A percentile compares a stretch with the other conserved stretches of the same genome.
Conservation (phyloP, 2,113 vertebrate species). For the Eolophus roseicapilla region DNA sequence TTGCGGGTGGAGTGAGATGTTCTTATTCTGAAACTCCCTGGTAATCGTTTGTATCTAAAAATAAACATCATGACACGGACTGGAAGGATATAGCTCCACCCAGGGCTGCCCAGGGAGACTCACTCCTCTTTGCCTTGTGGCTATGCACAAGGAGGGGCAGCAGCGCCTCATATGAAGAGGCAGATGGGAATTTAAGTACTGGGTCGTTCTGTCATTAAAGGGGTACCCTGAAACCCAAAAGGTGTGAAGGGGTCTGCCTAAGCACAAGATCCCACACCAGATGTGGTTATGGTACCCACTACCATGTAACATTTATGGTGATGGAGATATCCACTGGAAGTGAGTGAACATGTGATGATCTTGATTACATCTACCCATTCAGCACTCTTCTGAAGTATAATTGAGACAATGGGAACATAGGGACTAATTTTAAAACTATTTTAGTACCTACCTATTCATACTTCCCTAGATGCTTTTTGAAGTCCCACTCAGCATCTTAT, state of each 20-base stretch:
- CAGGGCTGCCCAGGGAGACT: neutral
- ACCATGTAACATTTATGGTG: neutral
- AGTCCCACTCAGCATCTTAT: neutral
- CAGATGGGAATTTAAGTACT: neutral
- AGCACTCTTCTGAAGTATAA: neutral
- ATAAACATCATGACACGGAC: neutral
- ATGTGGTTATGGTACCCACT: neutral
- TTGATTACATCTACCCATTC: neutral
- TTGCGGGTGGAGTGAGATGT: rapidly evolving
- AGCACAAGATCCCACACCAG: neutral
- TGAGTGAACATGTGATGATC: neutral
- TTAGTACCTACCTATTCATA: neutral
- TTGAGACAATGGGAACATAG: neutral
- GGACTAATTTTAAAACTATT: neutral
- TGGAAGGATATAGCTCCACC: neutral
- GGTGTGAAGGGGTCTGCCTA: neutral
- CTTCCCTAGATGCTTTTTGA: neutral
- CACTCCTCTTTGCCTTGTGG: neutral
- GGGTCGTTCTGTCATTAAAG: neutral
- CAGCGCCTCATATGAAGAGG: rapidly evolving
- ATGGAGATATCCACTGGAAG: neutral
- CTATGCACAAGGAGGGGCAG: neutral
- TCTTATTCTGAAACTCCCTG: neutral
- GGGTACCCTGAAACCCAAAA: neutral
- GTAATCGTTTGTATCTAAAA: neutral